Conservation (phyloP, 2,113 vertebrate genomes). For the Nothoprocta perdicaria region DNA sequence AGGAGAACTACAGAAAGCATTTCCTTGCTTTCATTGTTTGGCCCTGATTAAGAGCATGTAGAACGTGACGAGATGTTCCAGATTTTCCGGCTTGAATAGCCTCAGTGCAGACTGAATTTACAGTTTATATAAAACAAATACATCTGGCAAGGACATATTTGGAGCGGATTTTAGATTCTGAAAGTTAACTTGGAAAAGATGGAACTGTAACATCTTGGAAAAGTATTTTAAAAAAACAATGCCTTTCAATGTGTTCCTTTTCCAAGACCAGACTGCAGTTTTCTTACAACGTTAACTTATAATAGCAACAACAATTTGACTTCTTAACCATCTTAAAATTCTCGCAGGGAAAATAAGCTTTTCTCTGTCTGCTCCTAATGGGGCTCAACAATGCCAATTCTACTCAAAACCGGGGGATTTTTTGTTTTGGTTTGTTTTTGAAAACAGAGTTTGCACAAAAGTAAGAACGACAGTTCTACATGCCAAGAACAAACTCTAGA, state of each 20-base stretch:
- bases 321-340: neutral
- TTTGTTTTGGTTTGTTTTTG: neutral
- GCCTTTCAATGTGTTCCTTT: neutral
- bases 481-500: neutral
- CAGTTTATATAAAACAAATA: slow-evolving; percentile 45
- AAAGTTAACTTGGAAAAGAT: neutral
- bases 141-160: slow-evolving; percentile 5
- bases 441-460: neutral
- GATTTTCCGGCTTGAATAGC: slow-evolving; percentile 59
- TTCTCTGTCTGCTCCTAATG: neutral
- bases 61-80: slow-evolving; percentile 37
- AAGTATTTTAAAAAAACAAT: neutral
- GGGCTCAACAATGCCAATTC: neutral
- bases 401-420: neutral
- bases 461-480: neutral
- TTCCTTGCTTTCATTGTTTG: slow-evolving; percentile 48
- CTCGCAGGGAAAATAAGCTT: neutral
- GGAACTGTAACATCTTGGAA: neutral
- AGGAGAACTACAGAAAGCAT: slow-evolving; percentile 23
- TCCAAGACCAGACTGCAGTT: neutral
- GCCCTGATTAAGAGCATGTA: slow-evolving; percentile 42
- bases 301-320: neutral
- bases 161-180: neutral
- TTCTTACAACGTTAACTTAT: neutral
- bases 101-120: slow-evolving; percentile 20